Evolutionary conservation across 2,888 invertebrate genomes (phyloP), one percentile per base, ranked within the genome.

Genomic region (Taphrorychus bicolor): DNA sequence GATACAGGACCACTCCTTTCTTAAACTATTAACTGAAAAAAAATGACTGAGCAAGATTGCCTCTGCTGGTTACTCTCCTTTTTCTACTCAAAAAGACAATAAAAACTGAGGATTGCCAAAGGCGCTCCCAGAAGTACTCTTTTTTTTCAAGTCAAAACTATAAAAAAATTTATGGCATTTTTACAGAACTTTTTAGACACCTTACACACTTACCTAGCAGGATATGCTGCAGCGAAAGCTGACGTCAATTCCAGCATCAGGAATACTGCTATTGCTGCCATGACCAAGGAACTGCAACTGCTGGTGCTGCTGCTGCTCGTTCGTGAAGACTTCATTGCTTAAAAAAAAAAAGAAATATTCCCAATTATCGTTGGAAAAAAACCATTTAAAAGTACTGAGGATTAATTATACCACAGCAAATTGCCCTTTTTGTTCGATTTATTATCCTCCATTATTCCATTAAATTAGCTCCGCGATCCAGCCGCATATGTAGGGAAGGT

Each of bases 231-330:
- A 21, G 78, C 79, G 64, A 75, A 73, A 21, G 76, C 74, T 17
- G 77, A 73, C 17, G 77, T 71, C n/a, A 76, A 70, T 69, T 75
- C 73, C 24, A 78, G 73, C 59, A 80, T 79, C 82, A 85, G 81
- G 80, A 84, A 76, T 79, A 83, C 78, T 81, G 76, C 73, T 83
- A 76, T 75, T 77, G 85, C 79, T 77, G 84, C 71, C 78, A 81
- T 66, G 51, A 76, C 70, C 61, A 75, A 53, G 19, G 74, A 72
- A n/a, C 71, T 54, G 60, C 71, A 72, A n/a, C n/a, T n/a, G n/a
- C n/a, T n/a, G n/a, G 64, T 32, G 45, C 14, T 45, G 14, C 45
- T 45, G 45, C 17, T 45, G 45, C 14, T 45, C 14, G 45, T 14
- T 7, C 5, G 16, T 16, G 45, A 45, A 63, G 70, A 73, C 75